Evolutionary conservation across 2,113 vertebrate species (phyloP), one percentile per base, ranked within the genome.

Genomic region (Callipepla californica): DNA sequence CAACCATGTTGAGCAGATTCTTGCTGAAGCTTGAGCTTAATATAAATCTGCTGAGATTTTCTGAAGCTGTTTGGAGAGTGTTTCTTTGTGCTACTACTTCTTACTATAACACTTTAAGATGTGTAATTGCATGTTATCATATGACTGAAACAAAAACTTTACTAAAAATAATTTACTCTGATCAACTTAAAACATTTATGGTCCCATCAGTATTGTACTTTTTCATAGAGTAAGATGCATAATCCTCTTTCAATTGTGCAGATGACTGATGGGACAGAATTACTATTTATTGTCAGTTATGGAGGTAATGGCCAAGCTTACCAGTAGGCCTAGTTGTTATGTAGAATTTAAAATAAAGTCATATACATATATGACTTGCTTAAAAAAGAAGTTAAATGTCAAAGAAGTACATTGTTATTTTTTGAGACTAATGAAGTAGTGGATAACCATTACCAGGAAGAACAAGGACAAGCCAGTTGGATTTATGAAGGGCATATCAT

Each of bases 1-100:
- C 32, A 21, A 72, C 62, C 66, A 26, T 58, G 20, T 89, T 95
- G 51, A 86, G 66, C 80, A 86, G 82, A 58, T 15, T 86, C 7
- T 1, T 92, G 76, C 74, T 79, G 91, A 94, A 82, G 94, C 62
- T 95, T 86, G 73, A 94, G 72, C 42, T 90, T 89, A 77, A 74
- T 90, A 62, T 90, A 88, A 94, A 95, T 88, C 77, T 93, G 51
- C 59, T 66, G 90, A 94, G 62, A 61, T 77, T 94, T 87, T 87
- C 51, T 80, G 73, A 44, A 72, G 45, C 73, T 90, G 12, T 59
- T 92, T 42, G 58, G 58, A 84, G 19, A 10, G 3, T 21, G 16
- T 63, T 88, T 78, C 38, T 85, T 92, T 65, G 40, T 30, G 36
- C 17, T 50, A 9, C 30, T 69, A 3, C 23, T 68, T 22, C 22